These are phyloP conservation scores for Polydrusus pterygomalis DNA, from an alignment of 2,888 invertebrate species.

Conservation along the genomic window DNA sequence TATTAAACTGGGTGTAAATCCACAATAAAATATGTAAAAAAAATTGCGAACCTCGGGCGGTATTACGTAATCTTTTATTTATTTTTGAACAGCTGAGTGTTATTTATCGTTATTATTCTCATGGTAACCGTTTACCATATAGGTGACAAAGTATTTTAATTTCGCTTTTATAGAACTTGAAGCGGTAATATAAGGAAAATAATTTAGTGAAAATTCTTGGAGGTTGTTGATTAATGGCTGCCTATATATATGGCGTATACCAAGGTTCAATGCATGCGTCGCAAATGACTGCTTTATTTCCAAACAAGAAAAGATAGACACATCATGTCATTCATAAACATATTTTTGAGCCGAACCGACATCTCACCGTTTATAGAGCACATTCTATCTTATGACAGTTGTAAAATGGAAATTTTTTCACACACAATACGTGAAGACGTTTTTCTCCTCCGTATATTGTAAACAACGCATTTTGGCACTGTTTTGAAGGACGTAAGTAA, in stretches of 20 bases:
- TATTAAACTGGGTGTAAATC: no score
- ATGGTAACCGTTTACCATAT: slow-evolving; percentile 2
- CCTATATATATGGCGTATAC: background rate
- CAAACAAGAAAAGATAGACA: no score
- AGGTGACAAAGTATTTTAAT: slow-evolving; percentile 13
- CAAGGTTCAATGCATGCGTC: background rate
- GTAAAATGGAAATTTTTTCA: no score
- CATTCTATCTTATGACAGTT: no score
- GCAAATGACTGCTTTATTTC: background rate
- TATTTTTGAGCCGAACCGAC: no score
- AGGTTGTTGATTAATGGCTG: background rate
- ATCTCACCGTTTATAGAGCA: no score
- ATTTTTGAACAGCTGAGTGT: slow-evolving; percentile 9
- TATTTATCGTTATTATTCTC: background rate
- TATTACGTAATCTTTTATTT: slow-evolving; percentile 25
- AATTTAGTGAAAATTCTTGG: background rate
- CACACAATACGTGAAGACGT: no score
- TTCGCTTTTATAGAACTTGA: background rate
- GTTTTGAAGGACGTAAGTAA: no score
- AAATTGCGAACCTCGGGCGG: slow-evolving; percentile 2
- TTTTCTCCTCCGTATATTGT: no score
- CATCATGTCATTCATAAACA: no score
- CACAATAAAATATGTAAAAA: slow-evolving; percentile 22
- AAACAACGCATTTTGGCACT: no score
- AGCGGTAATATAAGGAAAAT: background rate